Evolutionary conservation across 2,113 vertebrate species (phyloP), one percentile per base, ranked within the genome.

Genomic region (Sakesphorus luctuosus): DNA sequence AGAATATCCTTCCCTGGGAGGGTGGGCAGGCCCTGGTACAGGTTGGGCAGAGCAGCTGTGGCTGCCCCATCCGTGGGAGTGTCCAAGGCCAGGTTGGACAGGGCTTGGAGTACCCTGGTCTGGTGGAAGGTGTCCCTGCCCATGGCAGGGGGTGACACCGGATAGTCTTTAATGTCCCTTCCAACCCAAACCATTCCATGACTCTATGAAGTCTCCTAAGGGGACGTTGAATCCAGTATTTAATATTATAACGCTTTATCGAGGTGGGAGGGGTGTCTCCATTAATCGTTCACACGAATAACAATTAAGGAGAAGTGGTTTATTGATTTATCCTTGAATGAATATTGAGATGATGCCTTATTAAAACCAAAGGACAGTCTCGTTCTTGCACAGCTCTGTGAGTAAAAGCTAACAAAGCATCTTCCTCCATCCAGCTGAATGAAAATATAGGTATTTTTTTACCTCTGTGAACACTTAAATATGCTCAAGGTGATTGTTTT

Each of bases 401-500:
- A 87, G 56, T 52, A 9, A 52, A 59, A 94, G 52, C 43, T 31
- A 44, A 43, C 28, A 26, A 56, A 94, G 91, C 61, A 49, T 24
- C 58, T 91, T 80, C 29, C 31, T 74, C 35, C 59, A 38, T 24
- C 24, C 78, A 72, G 31, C 49, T 55, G 91, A 82, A 73, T 44
- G 43, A 63, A 82, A 94, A 90, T 93, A 90, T 4, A 69, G 20
- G 40, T 13, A 46, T 66, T 8, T 35, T 58, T 55, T 55, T 61
- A 79, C 74, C 75, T 91, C 63, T 29, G 46, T 38, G 89, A 79
- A 74, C 43, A 43, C 84, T 95, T 79, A 76, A 83, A 55, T 46
- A 53, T 29, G 88, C 55, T 69, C 82, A 49, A 44, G 87, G 65
- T 93, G 61, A 92, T 93, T 84, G 29, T 83, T 87, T 85, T 85